Percentiles rank a stretch among this genome's conserved stretches.
phyloP scores from a whole-genome alignment of 2,797 vertebrate genomes.

The Halcyon smyrnensis region DNA sequence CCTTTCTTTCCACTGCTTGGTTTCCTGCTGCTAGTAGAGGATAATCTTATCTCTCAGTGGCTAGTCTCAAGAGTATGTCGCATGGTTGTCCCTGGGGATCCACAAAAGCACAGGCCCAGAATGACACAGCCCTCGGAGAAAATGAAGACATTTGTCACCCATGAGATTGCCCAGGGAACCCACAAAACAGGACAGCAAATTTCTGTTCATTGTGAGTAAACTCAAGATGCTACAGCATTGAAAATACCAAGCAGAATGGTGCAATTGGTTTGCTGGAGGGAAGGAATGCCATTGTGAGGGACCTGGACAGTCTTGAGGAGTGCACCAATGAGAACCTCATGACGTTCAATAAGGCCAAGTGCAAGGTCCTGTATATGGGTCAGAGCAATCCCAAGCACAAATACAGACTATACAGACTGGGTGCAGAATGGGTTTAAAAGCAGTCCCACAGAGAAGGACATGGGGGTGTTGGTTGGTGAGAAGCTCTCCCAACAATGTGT shows the following conservation, averaged over 20 bases:
- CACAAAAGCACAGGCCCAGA: background rate
- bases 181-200: background rate
- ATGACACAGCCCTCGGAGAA: background rate
- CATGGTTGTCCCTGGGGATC: background rate
- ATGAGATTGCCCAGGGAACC: background rate
- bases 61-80: rapidly evolving
- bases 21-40: background rate
- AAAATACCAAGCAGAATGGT: background rate
- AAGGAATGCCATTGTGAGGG: no score
- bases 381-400: background rate
- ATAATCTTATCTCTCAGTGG: background rate
- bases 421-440: background rate
- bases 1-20: background rate
- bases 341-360: background rate
- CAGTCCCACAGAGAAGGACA: background rate
- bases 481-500: background rate
- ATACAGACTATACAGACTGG: background rate
- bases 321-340: background rate
- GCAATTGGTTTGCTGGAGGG: background rate
- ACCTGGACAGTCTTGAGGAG: no score
- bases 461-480: background rate
- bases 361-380: background rate
- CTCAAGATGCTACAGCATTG: background rate
- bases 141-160: background rate
- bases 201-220: background rate